phyloP scores from a whole-genome alignment of 2,888 invertebrate species.

The Drosophila algonquin region DNA sequence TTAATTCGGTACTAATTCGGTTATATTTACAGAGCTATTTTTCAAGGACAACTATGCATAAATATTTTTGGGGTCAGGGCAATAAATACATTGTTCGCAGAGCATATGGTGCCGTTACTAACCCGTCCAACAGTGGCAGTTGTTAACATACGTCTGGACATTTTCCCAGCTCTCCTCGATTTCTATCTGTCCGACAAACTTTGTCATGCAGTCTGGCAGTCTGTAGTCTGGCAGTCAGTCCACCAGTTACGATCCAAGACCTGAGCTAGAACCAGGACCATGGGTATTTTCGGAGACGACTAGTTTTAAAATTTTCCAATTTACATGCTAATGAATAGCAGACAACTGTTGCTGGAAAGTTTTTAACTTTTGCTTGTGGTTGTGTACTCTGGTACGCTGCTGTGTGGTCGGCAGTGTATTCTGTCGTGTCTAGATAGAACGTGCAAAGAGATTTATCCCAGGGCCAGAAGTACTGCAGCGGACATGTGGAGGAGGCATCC shows the following conservation, averaged over 20 bases:
- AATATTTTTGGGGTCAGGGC: slow-evolving; percentile 20
- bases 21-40: not conserved
- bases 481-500: too few species aligned
- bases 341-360: slow-evolving; percentile 32
- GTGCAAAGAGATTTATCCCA: slow-evolving; percentile 24
- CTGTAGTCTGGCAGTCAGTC: slow-evolving; percentile 64
- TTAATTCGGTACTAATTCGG: too few species aligned
- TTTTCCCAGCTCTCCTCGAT: slow-evolving; percentile 23
- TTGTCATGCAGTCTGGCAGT: too few species aligned
- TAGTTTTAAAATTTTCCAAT: slow-evolving; percentile 65
- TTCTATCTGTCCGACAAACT: too few species aligned
- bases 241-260: slow-evolving; percentile 15
- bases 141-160: slow-evolving; percentile 20
- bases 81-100: slow-evolving; percentile 33
- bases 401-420: too few species aligned
- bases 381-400: not conserved
- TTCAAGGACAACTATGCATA: not conserved
- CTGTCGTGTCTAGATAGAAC: slow-evolving; percentile 6
- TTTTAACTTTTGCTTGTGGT: slow-evolving; percentile 41
- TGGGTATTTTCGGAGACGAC: slow-evolving; percentile 6
- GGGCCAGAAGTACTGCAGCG: not conserved
- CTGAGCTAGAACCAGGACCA: slow-evolving; percentile 1
- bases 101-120: too few species aligned
- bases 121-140: not conserved
- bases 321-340: slow-evolving; percentile 59